phyloP scores from a whole-genome alignment of 2,113 vertebrate genomes.

The Callocephalon fimbriatum region DNA sequence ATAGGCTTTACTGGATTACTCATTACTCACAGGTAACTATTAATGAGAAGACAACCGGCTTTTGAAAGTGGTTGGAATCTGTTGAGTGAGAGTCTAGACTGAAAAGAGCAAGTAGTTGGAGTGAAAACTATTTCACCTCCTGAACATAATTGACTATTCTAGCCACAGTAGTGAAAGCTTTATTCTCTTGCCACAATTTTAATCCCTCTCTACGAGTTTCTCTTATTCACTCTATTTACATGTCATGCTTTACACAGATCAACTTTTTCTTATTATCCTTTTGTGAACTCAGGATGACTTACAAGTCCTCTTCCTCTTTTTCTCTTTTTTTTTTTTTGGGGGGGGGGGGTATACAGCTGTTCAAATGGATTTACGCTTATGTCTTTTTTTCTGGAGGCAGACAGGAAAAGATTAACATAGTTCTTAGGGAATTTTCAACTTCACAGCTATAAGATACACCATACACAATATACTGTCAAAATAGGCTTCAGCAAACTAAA shows the following conservation, averaged over 20 bases:
- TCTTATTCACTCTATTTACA: background rate
- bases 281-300: background rate
- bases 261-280: background rate
- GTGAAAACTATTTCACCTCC: background rate
- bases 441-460: background rate
- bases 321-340: background rate
- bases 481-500: background rate
- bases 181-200: background rate
- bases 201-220: background rate
- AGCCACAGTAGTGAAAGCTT: background rate
- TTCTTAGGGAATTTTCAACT: background rate
- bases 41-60: background rate
- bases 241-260: background rate
- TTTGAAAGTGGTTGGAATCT: background rate
- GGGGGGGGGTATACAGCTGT: background rate
- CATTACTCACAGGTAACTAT: background rate
- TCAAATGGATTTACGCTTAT: background rate
- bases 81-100: background rate
- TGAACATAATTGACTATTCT: background rate
- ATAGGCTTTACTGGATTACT: background rate
- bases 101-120: background rate
- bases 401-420: background rate
- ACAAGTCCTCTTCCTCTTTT: background rate
- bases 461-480: background rate
- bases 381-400: background rate